Conservation (phyloP, 2,797 vertebrate species). For the Cyclura pinguis region DNA sequence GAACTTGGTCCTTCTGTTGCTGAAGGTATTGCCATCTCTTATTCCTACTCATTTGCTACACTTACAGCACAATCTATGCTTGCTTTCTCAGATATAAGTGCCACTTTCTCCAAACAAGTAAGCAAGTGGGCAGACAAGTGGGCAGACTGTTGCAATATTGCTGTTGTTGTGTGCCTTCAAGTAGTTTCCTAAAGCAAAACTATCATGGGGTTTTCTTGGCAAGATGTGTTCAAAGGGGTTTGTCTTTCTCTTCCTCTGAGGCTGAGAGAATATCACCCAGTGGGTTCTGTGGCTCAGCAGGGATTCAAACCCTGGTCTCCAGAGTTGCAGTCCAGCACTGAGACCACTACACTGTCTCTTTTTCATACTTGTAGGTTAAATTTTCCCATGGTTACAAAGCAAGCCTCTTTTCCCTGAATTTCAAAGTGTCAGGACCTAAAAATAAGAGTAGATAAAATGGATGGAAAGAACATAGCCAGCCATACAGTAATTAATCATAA, state of each 20-base stretch:
- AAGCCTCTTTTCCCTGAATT: conserved; percentile 42
- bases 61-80: neutral
- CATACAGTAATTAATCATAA: conserved; percentile 62
- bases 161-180: no score
- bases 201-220: no score
- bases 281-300: no score
- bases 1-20: neutral
- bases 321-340: no score
- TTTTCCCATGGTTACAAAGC: conserved; percentile 49
- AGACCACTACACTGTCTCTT: neutral
- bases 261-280: no score
- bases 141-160: neutral
- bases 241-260: no score
- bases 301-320: no score
- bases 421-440: conserved; percentile 25
- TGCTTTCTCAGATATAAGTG: neutral
- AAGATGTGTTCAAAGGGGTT: no score
- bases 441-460: conserved; percentile 31
- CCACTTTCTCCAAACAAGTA: neutral
- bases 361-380: conserved; percentile 27
- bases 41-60: neutral
- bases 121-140: neutral
- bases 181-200: no score
- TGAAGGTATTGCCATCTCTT: neutral
- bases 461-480: conserved; percentile 39